Percentiles rank a stretch among this genome's conserved stretches.
Evolutionary conservation across 1,140 invertebrate species (phyloP).

Genomic region (Littorina saxatilis): DNA sequence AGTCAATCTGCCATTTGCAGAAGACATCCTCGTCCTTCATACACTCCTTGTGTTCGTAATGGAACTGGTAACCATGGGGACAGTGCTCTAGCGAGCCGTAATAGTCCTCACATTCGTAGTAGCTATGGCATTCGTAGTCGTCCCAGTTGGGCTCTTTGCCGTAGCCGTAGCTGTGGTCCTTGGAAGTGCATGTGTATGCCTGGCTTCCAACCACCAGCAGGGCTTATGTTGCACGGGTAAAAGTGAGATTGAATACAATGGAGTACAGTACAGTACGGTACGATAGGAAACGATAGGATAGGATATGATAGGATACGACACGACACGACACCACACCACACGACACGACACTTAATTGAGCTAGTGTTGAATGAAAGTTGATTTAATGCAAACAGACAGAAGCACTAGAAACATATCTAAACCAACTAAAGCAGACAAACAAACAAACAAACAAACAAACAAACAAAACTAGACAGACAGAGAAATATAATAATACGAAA

Average conservation of each 20-base stretch:
- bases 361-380: not conserved
- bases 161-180: not conserved
- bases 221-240: not conserved
- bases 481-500: not conserved
- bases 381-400: not conserved
- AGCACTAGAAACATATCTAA: not conserved
- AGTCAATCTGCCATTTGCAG: conserved; percentile 29
- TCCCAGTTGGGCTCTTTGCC: conserved; percentile 32
- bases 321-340: not conserved
- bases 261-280: too few relatives aligned
- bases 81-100: conserved; percentile 8
- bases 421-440: too few relatives aligned
- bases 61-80: conserved; percentile 32
- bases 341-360: not conserved
- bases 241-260: too few relatives aligned
- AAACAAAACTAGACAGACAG: not conserved
- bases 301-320: not conserved
- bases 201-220: not conserved
- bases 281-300: not conserved
- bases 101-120: conserved; percentile 29
- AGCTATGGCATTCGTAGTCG: conserved; percentile 21
- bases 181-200: not conserved
- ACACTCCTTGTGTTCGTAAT: conserved; percentile 26
- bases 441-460: too few relatives aligned
- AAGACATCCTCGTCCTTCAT: conserved; percentile 22